Evolutionary conservation across 2,888 invertebrate species (phyloP), one percentile per base, ranked within the genome.

Genomic region (Willowsia nigromaculata): DNA sequence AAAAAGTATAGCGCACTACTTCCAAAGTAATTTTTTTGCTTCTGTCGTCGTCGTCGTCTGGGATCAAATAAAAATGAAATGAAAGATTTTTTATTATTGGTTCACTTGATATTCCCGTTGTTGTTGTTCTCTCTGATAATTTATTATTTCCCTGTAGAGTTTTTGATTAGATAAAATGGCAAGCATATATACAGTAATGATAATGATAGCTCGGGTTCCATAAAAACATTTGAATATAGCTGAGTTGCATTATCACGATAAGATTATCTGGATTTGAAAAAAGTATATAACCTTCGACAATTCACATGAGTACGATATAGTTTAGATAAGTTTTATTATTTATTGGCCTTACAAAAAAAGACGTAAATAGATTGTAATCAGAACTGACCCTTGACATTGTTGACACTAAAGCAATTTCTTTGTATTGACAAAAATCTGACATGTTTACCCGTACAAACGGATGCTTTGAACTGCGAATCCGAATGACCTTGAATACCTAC

Each of bases 251-350:
- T 27, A 62, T 15, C 30, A 25, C 9, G 33, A 15, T 65, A 30
- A 13, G 1, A 59, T 30, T 62, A 59, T 25, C 62, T 62, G 43
- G 62, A 47, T 43, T 81, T 43, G 50, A 78, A 25, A 65, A 33
- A n/a, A 1, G 62, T 82, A 74, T 89, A 85, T 85, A 89, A 89
- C 89, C 89, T 89, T 89, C 89, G 89, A 89, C 89, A 65, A 89
- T 88, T 88, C 88, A 88, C 88, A 88, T 47, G 62, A 33, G 33
- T 30, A 62, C 27, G 15, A 11, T 25, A 18, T 53, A 53, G 53
- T 53, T 56, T 56, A 4, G 30, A 33, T 68, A 11, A n/a, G 1
- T 6, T 25, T 25, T 56, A 18, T 6, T n/a, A 1, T 56, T 7
- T 56, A 56, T 1, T 11, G 56, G 18, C 56, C 18, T 71, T 68